phyloP scores from a whole-genome alignment of 2,888 invertebrate genomes.

The Watsonalla binaria region DNA sequence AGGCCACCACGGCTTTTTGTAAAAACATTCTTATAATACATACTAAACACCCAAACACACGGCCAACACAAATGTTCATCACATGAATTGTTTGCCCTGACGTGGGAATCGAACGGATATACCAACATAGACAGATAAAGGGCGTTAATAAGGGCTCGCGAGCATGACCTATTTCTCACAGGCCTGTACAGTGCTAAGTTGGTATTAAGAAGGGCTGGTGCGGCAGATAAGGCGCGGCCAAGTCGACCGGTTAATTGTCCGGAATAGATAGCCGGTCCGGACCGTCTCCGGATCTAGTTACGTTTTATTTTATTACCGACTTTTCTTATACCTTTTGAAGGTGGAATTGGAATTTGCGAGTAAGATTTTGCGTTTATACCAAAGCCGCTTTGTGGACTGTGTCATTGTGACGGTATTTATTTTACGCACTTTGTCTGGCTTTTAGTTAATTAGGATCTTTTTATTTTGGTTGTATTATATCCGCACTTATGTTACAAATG shows the following conservation, averaged over 20 bases:
- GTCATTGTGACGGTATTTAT: neutral
- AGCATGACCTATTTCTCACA: conserved; percentile 49
- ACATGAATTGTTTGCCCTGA: neutral
- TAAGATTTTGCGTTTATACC: conserved; percentile 2
- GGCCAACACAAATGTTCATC: neutral
- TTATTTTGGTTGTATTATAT: too few species aligned
- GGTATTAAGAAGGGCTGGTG: conserved; percentile 63
- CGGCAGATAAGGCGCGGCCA: conserved; percentile 53
- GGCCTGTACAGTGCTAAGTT: conserved; percentile 37
- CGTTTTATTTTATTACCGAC: conserved; percentile 6
- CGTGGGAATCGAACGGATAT: neutral
- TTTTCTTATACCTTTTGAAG: conserved; percentile 7
- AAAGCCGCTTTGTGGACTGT: neutral
- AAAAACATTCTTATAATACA: neutral
- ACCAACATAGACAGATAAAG: conserved; percentile 15
- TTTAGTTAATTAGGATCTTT: neutral
- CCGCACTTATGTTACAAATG: too few species aligned
- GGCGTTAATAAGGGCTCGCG: conserved; percentile 44
- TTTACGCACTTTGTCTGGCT: neutral
- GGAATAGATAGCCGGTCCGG: conserved; percentile 40
- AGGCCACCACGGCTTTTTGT: too few species aligned
- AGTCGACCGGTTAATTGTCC: conserved; percentile 61
- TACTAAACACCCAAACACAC: neutral
- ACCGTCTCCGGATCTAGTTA: conserved; percentile 22
- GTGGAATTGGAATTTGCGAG: conserved; percentile 11